Evolutionary conservation across 2,797 vertebrate species (phyloP).

Genomic region (Odontamblyopus lacepedii): DNA sequence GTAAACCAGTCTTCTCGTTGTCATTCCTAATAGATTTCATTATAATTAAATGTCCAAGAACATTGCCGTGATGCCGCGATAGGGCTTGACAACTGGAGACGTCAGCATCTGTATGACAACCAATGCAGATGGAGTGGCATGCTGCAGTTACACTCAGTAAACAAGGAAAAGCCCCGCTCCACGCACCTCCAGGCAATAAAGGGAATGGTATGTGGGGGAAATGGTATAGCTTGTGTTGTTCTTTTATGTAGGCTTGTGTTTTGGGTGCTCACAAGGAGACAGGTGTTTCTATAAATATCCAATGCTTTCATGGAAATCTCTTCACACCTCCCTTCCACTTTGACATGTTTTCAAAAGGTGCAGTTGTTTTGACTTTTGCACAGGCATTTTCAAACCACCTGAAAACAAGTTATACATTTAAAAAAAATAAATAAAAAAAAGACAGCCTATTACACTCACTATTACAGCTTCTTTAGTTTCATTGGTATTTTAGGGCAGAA

Average conservation of each 20-base stretch:
- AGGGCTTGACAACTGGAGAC: conserved; percentile 22
- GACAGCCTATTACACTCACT: not conserved
- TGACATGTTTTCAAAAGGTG: conserved; percentile 10
- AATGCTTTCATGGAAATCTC: conserved; percentile 33
- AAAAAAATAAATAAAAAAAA: too few relatives aligned
- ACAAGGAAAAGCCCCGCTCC: conserved; percentile 4
- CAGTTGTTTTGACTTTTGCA: conserved; percentile 10
- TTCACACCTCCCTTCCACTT: conserved; percentile 16
- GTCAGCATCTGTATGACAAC: conserved; percentile 46
- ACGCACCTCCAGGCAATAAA: not conserved
- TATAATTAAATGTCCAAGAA: conserved; percentile 9
- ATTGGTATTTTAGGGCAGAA: not conserved
- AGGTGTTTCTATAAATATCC: conserved; percentile 54
- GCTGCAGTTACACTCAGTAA: conserved; percentile 35
- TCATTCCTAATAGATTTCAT: conserved; percentile 23
- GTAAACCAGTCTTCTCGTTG: conserved; percentile 15
- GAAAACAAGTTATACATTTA: not conserved
- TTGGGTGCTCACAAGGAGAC: conserved; percentile 7
- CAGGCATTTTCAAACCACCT: not conserved
- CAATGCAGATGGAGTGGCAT: conserved; percentile 41
- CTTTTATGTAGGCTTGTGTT: conserved; percentile 6
- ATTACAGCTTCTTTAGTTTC: not conserved
- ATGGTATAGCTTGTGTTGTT: not conserved
- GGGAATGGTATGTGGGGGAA: not conserved
- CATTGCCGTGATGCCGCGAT: not conserved